These are phyloP conservation scores for Larimichthys polyactis DNA, from an alignment of 2,113 vertebrate genomes.

Conservation along the genomic window DNA sequence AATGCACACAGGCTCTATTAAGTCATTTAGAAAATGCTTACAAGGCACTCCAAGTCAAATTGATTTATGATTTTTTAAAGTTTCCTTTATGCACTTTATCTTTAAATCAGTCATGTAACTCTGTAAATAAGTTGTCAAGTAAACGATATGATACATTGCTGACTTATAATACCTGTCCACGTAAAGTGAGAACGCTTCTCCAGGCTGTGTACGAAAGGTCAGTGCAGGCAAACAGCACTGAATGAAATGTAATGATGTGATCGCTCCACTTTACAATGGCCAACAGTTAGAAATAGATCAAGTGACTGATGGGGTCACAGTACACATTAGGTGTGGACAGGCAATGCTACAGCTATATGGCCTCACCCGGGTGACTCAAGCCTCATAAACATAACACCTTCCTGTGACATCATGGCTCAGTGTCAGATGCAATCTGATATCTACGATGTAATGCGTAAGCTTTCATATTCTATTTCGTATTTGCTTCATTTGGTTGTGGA, in stretches of 20 bases:
- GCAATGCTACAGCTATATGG: conserved; percentile 9
- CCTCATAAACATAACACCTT: conserved; percentile 35
- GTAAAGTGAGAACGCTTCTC: conserved; percentile 46
- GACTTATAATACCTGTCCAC: conserved; percentile 16
- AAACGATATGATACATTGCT: conserved; percentile 9
- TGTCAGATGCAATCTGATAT: conserved; percentile 55
- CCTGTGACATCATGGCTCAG: conserved; percentile 48
- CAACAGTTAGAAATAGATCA: conserved; percentile 50
- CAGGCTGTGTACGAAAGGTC: conserved; percentile 51
- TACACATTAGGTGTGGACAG: conserved; percentile 57
- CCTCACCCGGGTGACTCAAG: conserved; percentile 59
- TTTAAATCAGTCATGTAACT: conserved; percentile 18
- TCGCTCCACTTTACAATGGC: conserved; percentile 51
- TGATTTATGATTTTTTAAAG: conserved; percentile 8
- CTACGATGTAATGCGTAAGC: not conserved
- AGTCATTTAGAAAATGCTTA: conserved; percentile 22
- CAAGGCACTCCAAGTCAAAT: not conserved
- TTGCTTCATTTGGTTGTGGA: not conserved
- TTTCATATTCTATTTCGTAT: conserved; percentile 10
- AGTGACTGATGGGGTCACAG: conserved; percentile 58
- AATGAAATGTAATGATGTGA: conserved; percentile 42
- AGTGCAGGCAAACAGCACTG: conserved; percentile 38
- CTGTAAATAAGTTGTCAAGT: conserved; percentile 36
- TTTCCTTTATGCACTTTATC: conserved; percentile 11
- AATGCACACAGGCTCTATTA: conserved; percentile 32